Evolutionary conservation across 2,113 vertebrate genomes (phyloP).

Genomic region (Zosterops borbonicus): DNA sequence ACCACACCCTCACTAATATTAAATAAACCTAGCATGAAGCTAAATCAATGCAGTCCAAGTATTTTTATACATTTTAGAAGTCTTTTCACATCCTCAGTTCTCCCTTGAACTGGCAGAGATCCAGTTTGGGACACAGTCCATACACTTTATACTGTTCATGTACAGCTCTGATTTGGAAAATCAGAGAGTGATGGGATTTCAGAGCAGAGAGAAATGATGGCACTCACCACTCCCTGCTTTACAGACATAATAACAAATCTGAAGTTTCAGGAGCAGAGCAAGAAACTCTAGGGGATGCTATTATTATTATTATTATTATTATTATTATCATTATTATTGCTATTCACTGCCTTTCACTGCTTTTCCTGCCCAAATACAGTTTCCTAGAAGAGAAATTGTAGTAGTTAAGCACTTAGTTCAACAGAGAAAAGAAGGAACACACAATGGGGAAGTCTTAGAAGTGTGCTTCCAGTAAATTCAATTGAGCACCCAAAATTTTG

Average conservation of each 20-base stretch:
- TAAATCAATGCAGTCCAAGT: conserved; percentile 21
- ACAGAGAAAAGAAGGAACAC: neutral
- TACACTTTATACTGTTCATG: neutral
- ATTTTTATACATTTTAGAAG: conserved; percentile 23
- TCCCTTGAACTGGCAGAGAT: neutral
- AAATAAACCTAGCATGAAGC: conserved; percentile 2
- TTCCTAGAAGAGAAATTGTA: neutral
- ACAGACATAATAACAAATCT: neutral
- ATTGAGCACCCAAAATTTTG: neutral
- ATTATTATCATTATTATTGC: neutral
- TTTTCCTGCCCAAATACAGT: neutral
- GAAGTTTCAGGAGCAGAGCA: neutral
- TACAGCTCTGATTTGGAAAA: neutral
- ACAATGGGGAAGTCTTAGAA: neutral
- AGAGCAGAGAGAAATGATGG: neutral
- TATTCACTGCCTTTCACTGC: neutral
- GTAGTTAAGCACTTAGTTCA: neutral
- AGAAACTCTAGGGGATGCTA: neutral
- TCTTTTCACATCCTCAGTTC: neutral
- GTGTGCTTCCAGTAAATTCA: neutral
- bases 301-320: neutral
- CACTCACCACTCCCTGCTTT: neutral
- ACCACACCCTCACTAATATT: neutral
- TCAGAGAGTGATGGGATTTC: neutral
- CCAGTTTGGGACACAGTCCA: conserved; percentile 7